phyloP scores from a whole-genome alignment of 2,888 invertebrate species.

The Scaptomyza cyrtandrae region DNA sequence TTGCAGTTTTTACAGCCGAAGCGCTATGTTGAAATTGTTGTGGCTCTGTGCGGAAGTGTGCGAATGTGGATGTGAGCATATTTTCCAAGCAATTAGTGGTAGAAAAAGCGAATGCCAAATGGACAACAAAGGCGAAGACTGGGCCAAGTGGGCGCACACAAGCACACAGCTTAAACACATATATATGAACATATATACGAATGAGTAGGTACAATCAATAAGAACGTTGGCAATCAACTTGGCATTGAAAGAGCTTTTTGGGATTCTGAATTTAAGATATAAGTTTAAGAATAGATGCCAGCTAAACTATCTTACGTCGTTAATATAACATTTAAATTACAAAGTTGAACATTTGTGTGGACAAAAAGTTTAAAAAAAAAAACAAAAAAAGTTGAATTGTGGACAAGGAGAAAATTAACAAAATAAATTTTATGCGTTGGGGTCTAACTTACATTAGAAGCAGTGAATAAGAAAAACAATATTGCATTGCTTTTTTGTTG shows the following conservation, averaged over 20 bases:
- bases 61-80: conserved; percentile 70
- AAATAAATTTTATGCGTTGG: too few relatives aligned
- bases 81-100: conserved; percentile 75
- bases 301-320: background rate
- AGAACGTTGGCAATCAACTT: conserved; percentile 9
- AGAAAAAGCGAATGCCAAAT: conserved; percentile 46
- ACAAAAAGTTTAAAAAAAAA: too few relatives aligned
- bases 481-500: too few relatives aligned
- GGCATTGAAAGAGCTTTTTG: conserved; percentile 16
- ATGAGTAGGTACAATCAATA: background rate
- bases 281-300: background rate
- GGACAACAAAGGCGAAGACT: conserved; percentile 38
- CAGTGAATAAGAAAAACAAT: too few relatives aligned
- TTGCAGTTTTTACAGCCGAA: conserved; percentile 54
- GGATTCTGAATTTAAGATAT: background rate
- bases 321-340: too few relatives aligned
- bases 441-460: too few relatives aligned
- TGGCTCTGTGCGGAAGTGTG: conserved; percentile 65
- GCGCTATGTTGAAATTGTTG: conserved; percentile 53
- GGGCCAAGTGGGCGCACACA: too few relatives aligned
- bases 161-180: too few relatives aligned
- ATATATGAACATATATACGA: background rate
- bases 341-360: too few relatives aligned
- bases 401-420: too few relatives aligned
- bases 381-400: too few relatives aligned